phyloP scores from a whole-genome alignment of 2,797 vertebrate genomes.

The Capromys pilorides region DNA sequence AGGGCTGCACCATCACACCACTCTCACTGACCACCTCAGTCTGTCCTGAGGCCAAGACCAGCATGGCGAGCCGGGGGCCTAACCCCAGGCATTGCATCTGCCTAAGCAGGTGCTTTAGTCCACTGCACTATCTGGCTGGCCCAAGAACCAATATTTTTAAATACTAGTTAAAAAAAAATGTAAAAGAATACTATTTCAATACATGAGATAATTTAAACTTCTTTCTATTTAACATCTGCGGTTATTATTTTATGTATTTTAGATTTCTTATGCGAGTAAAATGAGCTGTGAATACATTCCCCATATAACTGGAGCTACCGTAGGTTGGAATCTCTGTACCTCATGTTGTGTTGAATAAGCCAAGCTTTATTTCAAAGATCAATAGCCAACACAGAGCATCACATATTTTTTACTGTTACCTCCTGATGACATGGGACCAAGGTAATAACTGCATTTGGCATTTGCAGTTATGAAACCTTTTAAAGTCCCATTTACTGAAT shows the following conservation, averaged over 20 bases:
- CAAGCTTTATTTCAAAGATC: slow-evolving; percentile 10
- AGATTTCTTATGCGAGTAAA: not conserved
- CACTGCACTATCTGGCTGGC: too few species aligned
- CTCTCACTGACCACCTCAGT: too few species aligned
- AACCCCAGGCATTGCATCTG: too few species aligned
- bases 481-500: not conserved
- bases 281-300: not conserved
- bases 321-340: not conserved
- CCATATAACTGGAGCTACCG: not conserved
- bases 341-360: not conserved
- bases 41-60: too few species aligned
- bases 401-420: not conserved
- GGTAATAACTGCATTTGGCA: not conserved
- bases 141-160: not conserved
- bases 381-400: not conserved
- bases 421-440: not conserved
- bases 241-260: not conserved
- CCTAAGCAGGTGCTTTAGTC: too few species aligned
- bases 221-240: not conserved
- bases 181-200: not conserved
- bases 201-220: not conserved
- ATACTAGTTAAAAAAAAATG: not conserved
- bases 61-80: too few species aligned
- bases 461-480: slow-evolving; percentile 43
- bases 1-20: too few species aligned